phyloP scores from a whole-genome alignment of 2,113 vertebrate species.

The Zosterops hypoxanthus region DNA sequence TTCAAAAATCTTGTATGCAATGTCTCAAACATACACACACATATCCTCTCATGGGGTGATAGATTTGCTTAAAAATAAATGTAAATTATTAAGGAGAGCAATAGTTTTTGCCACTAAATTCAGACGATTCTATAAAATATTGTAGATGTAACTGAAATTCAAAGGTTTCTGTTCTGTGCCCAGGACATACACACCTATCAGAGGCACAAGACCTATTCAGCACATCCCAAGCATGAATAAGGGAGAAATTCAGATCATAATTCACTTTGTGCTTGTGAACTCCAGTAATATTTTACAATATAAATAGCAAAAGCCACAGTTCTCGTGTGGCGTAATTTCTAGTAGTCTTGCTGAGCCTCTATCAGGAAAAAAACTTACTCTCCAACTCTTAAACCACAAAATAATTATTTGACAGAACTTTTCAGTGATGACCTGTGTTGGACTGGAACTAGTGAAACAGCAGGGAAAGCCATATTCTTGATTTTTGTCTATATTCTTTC shows the following conservation, averaged over 20 bases:
- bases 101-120: not conserved
- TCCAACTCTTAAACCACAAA: not conserved
- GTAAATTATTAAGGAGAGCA: not conserved
- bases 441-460: not conserved
- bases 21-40: not conserved
- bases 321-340: not conserved
- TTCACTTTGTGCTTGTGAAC: not conserved
- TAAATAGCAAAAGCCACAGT: not conserved
- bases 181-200: not conserved
- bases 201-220: not conserved
- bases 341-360: not conserved
- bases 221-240: not conserved
- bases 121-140: not conserved
- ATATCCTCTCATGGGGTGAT: not conserved
- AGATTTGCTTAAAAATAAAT: not conserved
- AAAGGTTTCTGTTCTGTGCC: not conserved
- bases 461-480: not conserved
- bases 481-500: not conserved
- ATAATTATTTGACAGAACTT: not conserved
- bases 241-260: not conserved
- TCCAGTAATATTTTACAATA: not conserved
- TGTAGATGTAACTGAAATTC: accelerated
- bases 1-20: not conserved
- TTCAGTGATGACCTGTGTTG: not conserved
- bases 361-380: not conserved